Percentiles rank a stretch among this genome's conserved stretches.
Conservation (phyloP, 2,888 invertebrate species). For the Theristus sp. region DNA sequence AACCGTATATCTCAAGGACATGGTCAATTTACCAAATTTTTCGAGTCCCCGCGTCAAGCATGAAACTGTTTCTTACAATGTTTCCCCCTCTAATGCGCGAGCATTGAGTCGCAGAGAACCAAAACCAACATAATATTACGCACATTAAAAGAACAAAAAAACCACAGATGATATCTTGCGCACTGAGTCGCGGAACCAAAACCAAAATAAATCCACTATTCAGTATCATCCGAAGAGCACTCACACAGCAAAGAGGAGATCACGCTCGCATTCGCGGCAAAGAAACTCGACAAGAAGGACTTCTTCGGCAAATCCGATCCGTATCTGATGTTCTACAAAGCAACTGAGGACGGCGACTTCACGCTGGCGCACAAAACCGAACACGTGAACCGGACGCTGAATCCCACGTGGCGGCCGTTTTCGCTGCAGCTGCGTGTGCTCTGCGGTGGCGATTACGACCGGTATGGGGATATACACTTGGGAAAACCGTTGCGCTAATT, state of each 20-base stretch:
- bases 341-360: constrained; percentile 14
- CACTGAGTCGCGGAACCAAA: too few relatives aligned
- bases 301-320: constrained; percentile 23
- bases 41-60: too few relatives aligned
- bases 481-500: too few relatives aligned
- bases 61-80: too few relatives aligned
- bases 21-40: too few relatives aligned
- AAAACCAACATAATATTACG: too few relatives aligned
- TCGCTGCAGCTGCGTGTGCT: constrained; percentile 34
- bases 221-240: constrained; percentile 9
- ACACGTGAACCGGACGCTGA: constrained; percentile 34
- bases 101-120: too few relatives aligned
- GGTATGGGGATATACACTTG: too few relatives aligned
- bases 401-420: constrained; percentile 40
- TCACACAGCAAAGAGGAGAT: constrained; percentile 25
- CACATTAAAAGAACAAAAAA: too few relatives aligned
- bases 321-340: constrained; percentile 17
- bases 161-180: too few relatives aligned
- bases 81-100: too few relatives aligned
- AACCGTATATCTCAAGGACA: neutral
- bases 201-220: neutral
- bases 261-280: constrained; percentile 29
- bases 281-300: constrained; percentile 18
- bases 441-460: constrained; percentile 31
- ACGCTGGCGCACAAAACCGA: constrained; percentile 34